Conservation (phyloP, 2,113 vertebrate genomes). For the Sorex araneus region DNA sequence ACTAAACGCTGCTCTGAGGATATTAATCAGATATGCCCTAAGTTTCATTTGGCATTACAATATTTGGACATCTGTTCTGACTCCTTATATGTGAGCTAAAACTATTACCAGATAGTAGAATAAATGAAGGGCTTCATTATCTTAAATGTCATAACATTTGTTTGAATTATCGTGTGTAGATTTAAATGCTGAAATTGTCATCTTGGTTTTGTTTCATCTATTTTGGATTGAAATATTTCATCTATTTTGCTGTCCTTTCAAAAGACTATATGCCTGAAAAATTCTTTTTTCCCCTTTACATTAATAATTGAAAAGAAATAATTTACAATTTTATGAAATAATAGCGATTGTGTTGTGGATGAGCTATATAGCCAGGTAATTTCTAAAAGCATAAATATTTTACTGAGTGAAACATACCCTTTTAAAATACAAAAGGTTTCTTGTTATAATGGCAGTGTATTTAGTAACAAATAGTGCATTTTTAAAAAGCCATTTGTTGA, state of each 20-base stretch:
- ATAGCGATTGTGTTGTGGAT: slow-evolving; percentile 83
- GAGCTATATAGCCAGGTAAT: slow-evolving; percentile 83
- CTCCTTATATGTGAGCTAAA: slow-evolving; percentile 89
- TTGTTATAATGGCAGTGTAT: slow-evolving; percentile 82
- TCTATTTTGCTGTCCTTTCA: slow-evolving; percentile 89
- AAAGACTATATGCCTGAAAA: slow-evolving; percentile 83
- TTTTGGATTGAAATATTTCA: not conserved
- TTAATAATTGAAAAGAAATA: slow-evolving; percentile 87
- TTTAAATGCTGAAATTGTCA: slow-evolving; percentile 90
- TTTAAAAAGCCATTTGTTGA: slow-evolving; percentile 81
- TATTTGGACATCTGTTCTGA: slow-evolving; percentile 92
- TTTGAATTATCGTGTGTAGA: slow-evolving; percentile 90
- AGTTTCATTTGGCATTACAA: slow-evolving; percentile 90
- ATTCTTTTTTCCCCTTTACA: slow-evolving; percentile 81
- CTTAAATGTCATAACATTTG: slow-evolving; percentile 93
- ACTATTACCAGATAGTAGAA: slow-evolving; percentile 87
- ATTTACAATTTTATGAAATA: slow-evolving; percentile 87
- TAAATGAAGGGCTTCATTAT: slow-evolving; percentile 91
- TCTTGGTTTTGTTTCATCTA: slow-evolving; percentile 83
- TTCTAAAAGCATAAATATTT: slow-evolving; percentile 86
- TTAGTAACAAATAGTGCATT: slow-evolving; percentile 83
- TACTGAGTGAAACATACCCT: slow-evolving; percentile 84
- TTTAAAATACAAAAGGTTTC: slow-evolving; percentile 85
- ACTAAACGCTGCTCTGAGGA: slow-evolving; percentile 84
- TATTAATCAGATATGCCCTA: slow-evolving; percentile 90